Evolutionary conservation across 1,140 invertebrate species (phyloP).

Genomic region (Bombus sylvicola): DNA sequence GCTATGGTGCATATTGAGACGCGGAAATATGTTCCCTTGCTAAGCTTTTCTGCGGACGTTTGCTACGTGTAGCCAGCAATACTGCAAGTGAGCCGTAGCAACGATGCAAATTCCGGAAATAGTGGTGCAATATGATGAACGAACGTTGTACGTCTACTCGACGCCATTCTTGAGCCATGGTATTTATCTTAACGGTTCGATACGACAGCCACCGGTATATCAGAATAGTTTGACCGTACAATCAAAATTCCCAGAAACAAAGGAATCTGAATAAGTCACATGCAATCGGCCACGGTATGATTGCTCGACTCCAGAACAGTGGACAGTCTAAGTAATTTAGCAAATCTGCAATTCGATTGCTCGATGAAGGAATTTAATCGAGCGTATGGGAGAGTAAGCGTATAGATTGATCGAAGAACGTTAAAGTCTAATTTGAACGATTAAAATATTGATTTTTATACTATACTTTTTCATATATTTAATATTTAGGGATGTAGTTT

Average conservation of each 20-base stretch:
- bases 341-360: neutral
- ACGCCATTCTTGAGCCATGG: conserved; percentile 49
- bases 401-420: neutral
- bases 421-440: neutral
- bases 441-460: neutral
- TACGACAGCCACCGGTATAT: conserved; percentile 43
- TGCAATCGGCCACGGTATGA: neutral
- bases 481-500: neutral
- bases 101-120: conserved; percentile 64
- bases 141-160: conserved; percentile 17
- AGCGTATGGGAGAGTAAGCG: neutral
- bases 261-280: conserved; percentile 28
- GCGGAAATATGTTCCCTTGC: conserved; percentile 24
- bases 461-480: neutral
- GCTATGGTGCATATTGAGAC: conserved; percentile 3
- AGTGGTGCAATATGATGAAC: conserved; percentile 49
- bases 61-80: conserved; percentile 1
- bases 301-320: neutral
- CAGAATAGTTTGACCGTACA: conserved; percentile 8
- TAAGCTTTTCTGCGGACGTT: conserved; percentile 9
- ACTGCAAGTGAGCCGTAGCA: neutral
- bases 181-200: conserved; percentile 63
- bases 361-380: neutral
- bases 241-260: neutral
- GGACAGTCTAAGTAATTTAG: conserved; percentile 1